Evolutionary conservation across 2,888 invertebrate genomes (phyloP).

Genomic region (Cheilosia grossa): DNA sequence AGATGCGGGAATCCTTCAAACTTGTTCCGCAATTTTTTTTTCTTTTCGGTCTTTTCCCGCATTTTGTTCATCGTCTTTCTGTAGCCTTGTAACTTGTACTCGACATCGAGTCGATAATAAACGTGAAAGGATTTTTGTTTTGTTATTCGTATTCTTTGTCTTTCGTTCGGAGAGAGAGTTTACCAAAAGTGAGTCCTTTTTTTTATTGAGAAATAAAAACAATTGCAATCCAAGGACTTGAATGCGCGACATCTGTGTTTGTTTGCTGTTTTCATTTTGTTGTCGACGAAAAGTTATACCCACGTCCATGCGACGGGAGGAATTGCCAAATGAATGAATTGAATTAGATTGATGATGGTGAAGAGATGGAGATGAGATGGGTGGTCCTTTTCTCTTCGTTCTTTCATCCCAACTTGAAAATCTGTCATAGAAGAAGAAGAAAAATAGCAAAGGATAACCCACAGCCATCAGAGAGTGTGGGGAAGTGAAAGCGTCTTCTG

Average conservation of each 20-base stretch:
- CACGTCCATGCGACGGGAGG: slow-evolving; percentile 8
- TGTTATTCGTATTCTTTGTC: slow-evolving; percentile 4
- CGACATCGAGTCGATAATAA: slow-evolving; percentile 27
- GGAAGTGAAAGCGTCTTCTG: not conserved
- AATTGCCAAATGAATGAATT: slow-evolving; percentile 69
- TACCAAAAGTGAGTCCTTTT: slow-evolving; percentile 23
- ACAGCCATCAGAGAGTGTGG: not conserved
- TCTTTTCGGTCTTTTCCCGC: not conserved
- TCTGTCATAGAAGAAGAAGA: slow-evolving; percentile 12
- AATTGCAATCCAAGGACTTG: slow-evolving; percentile 68
- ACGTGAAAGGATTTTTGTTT: slow-evolving; percentile 38
- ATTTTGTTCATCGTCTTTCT: not conserved
- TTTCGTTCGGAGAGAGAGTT: not conserved
- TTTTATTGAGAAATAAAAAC: slow-evolving; percentile 72
- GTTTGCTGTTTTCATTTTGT: slow-evolving; percentile 55
- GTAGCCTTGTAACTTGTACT: not conserved
- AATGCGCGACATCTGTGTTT: slow-evolving; percentile 71
- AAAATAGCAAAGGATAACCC: not conserved
- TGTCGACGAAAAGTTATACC: slow-evolving; percentile 9
- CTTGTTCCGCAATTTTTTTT: slow-evolving; percentile 13
- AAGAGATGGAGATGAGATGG: slow-evolving; percentile 46
- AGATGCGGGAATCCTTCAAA: slow-evolving; percentile 47
- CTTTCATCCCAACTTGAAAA: slow-evolving; percentile 7
- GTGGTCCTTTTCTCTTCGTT: slow-evolving; percentile 37
- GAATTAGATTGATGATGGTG: slow-evolving; percentile 68